Percentiles rank a stretch among this genome's conserved stretches.
Evolutionary conservation across 1,140 invertebrate species (phyloP).

Genomic region (Papilio xuthus): DNA sequence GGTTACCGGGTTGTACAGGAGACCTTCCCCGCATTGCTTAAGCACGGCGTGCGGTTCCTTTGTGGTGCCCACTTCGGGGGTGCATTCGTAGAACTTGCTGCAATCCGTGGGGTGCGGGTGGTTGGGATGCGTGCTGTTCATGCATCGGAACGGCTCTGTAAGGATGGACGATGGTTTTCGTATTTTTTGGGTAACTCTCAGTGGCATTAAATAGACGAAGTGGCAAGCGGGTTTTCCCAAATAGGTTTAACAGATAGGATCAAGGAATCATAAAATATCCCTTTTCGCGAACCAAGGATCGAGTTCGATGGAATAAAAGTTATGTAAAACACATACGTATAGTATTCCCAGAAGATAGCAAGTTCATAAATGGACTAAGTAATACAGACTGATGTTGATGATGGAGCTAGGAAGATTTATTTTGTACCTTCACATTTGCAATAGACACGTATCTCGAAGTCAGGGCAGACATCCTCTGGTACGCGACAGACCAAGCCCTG

Average conservation of each 20-base stretch:
- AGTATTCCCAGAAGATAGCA: background rate
- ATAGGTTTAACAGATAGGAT: background rate
- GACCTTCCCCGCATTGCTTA: conserved; percentile 75
- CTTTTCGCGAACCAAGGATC: too few species aligned
- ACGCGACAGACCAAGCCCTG: conserved; percentile 86
- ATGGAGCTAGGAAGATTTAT: background rate
- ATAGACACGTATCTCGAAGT: conserved; percentile 88
- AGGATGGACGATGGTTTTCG: conserved; percentile 12
- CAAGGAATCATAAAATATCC: too few species aligned
- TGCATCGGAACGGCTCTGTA: conserved; percentile 61
- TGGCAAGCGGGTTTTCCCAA: background rate
- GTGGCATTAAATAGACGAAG: background rate
- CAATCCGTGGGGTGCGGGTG: conserved; percentile 81
- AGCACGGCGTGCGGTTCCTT: conserved; percentile 64
- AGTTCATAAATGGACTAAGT: background rate
- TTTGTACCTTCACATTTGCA: conserved; percentile 83
- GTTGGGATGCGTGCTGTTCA: conserved; percentile 65
- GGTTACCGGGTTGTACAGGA: conserved; percentile 80
- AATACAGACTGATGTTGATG: background rate
- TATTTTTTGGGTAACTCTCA: background rate
- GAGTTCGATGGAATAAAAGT: too few species aligned
- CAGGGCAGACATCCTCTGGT: conserved; percentile 74
- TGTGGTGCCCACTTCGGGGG: conserved; percentile 53
- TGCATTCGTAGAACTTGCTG: conserved; percentile 82
- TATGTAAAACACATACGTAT: too few species aligned